Evolutionary conservation across 2,888 invertebrate genomes (phyloP).

Genomic region (Drosophila parthenogenetica): DNA sequence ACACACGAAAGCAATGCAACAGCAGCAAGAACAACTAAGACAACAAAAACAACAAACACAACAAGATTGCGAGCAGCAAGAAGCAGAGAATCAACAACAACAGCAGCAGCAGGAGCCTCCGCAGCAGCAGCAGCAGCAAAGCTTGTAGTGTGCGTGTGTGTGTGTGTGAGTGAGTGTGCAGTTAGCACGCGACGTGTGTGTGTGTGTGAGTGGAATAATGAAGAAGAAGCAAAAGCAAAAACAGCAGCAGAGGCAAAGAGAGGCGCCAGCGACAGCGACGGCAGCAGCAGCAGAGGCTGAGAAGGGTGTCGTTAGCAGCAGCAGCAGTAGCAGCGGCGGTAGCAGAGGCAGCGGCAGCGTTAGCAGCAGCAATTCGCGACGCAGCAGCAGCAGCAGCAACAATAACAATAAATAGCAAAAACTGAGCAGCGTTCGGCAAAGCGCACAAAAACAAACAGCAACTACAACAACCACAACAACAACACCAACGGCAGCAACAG

Average conservation of each 20-base stretch:
- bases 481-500: slow-evolving; percentile 1
- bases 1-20: slow-evolving; percentile 24
- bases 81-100: slow-evolving; percentile 20
- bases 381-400: slow-evolving; percentile 68
- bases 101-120: slow-evolving; percentile 35
- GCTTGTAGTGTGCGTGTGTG: slow-evolving; percentile 60
- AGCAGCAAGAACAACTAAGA: slow-evolving; percentile 16
- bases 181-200: slow-evolving; percentile 67
- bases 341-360: slow-evolving; percentile 54
- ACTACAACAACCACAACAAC: slow-evolving; percentile 32
- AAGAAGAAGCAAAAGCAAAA: slow-evolving; percentile 78
- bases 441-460: slow-evolving; percentile 57
- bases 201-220: slow-evolving; percentile 72
- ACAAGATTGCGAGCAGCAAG: slow-evolving; percentile 23
- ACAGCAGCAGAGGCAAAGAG: slow-evolving; percentile 52
- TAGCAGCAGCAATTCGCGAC: slow-evolving; percentile 66
- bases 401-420: slow-evolving; percentile 76
- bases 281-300: slow-evolving; percentile 44
- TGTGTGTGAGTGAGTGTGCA: slow-evolving; percentile 56
- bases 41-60: slow-evolving; percentile 15
- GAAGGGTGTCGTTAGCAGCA: slow-evolving; percentile 47
- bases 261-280: slow-evolving; percentile 27
- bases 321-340: slow-evolving; percentile 39
- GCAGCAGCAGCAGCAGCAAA: slow-evolving; percentile 35
- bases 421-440: slow-evolving; percentile 79